These are phyloP conservation scores for Trachops cirrhosus DNA, from an alignment of 2,797 vertebrate species.

Conservation along the genomic window DNA sequence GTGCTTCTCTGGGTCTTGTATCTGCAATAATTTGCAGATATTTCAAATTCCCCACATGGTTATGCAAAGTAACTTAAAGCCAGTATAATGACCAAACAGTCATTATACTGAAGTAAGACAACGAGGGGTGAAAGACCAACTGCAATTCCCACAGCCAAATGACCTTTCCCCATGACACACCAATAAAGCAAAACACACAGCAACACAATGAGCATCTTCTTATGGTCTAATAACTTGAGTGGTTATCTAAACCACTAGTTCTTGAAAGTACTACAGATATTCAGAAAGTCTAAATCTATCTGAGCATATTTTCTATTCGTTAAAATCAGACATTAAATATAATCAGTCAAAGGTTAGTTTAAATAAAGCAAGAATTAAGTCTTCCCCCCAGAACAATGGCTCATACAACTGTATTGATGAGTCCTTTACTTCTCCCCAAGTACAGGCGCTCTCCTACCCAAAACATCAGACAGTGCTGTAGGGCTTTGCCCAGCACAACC, in stretches of 20 bases:
- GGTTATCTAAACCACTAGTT: not conserved
- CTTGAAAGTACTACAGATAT: not conserved
- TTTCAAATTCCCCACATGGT: slow-evolving; percentile 22
- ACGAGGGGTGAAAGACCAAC: not conserved
- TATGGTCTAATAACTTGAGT: not conserved
- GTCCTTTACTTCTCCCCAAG: slow-evolving; percentile 15
- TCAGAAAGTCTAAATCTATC: slow-evolving; percentile 28
- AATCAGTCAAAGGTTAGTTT: slow-evolving; percentile 49
- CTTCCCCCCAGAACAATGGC: slow-evolving; percentile 29
- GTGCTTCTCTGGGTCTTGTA: slow-evolving; percentile 5
- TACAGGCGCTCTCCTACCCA: slow-evolving; percentile 15
- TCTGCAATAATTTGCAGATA: not conserved
- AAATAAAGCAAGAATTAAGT: slow-evolving; percentile 47
- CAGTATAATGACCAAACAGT: not conserved
- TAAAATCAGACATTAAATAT: slow-evolving; percentile 49
- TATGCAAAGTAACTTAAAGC: slow-evolving; percentile 29
- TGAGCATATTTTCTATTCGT: not conserved
- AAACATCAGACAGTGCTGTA: not conserved
- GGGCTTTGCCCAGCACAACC: slow-evolving; percentile 62
- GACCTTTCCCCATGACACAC: not conserved
- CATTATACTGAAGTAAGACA: not conserved
- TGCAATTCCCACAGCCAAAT: not conserved
- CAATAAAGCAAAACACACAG: not conserved
- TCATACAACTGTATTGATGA: slow-evolving; percentile 1
- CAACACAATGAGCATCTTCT: not conserved